A percentile compares a stretch with the other conserved stretches of the same genome.
Evolutionary conservation across 2,113 vertebrate species (phyloP).

Genomic region (Megaptera novaeangliae): DNA sequence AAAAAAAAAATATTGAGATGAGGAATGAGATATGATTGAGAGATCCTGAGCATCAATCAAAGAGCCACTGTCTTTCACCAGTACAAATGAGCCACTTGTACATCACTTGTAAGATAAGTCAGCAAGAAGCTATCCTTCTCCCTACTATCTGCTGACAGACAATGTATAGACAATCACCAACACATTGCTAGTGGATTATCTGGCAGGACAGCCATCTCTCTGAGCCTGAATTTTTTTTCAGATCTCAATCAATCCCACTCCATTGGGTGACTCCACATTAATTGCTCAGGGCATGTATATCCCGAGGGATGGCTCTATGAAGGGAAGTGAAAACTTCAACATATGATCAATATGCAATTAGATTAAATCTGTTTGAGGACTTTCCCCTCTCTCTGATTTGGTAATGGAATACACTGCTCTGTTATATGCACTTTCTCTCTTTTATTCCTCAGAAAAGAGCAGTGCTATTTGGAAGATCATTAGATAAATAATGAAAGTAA

Average conservation of each 20-base stretch:
- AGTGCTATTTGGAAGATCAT: background rate
- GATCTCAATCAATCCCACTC: background rate
- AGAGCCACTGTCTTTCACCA: background rate
- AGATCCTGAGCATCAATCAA: background rate
- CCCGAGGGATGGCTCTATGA: background rate
- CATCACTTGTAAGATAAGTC: background rate
- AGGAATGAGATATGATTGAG: background rate
- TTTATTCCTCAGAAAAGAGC: background rate
- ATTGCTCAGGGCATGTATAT: background rate
- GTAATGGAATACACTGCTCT: background rate
- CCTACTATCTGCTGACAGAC: background rate
- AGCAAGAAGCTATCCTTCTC: background rate
- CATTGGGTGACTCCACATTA: background rate
- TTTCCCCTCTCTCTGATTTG: background rate
- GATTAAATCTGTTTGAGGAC: background rate
- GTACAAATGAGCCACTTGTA: background rate
- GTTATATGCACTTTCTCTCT: background rate
- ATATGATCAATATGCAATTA: background rate
- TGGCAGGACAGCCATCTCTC: background rate
- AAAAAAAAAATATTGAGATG: background rate
- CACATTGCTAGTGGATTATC: background rate
- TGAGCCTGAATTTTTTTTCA: background rate
- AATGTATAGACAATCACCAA: background rate
- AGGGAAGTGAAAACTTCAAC: background rate
- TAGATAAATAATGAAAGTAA: background rate